These are phyloP conservation scores for Enteromius radiatus DNA, from an alignment of 2,797 vertebrate genomes.

Conservation along the genomic window DNA sequence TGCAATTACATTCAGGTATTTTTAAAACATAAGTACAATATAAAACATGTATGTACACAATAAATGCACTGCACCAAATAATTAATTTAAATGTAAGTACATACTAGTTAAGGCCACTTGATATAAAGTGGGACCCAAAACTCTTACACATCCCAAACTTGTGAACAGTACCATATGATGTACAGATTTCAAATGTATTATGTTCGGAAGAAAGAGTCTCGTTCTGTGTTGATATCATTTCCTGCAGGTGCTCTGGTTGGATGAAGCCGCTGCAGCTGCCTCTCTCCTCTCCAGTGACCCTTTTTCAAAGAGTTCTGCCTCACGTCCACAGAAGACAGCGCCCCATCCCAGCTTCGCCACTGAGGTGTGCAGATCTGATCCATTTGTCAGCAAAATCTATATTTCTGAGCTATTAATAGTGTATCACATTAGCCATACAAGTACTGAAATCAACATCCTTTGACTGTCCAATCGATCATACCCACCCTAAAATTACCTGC, in stretches of 20 bases:
- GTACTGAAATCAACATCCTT: not conserved
- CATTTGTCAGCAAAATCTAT: not conserved
- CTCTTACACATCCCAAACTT: too few species aligned
- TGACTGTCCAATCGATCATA: not conserved
- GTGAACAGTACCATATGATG: not conserved
- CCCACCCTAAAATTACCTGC: not conserved
- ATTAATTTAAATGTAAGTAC: too few species aligned
- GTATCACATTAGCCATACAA: not conserved
- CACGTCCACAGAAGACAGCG: conserved; percentile 73
- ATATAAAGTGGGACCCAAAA: too few species aligned
- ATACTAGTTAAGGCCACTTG: too few species aligned
- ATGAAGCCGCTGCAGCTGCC: conserved; percentile 74
- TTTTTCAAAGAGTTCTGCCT: conserved; percentile 63
- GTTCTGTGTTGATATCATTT: conserved; percentile 14
- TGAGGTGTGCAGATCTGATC: conserved; percentile 76
- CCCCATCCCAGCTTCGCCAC: conserved; percentile 84
- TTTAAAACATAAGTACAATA: too few species aligned
- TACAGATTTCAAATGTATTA: not conserved
- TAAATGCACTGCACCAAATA: too few species aligned
- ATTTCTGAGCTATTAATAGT: not conserved
- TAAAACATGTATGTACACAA: too few species aligned
- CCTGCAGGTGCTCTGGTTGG: conserved; percentile 83
- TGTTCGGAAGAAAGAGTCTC: not conserved
- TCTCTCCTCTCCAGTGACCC: conserved; percentile 61
- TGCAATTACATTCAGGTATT: too few species aligned